Percentiles rank a stretch among this genome's conserved stretches.
These are phyloP conservation scores for Armadillidium nasatum DNA, from an alignment of 1,140 invertebrate genomes.

Conservation along the genomic window DNA sequence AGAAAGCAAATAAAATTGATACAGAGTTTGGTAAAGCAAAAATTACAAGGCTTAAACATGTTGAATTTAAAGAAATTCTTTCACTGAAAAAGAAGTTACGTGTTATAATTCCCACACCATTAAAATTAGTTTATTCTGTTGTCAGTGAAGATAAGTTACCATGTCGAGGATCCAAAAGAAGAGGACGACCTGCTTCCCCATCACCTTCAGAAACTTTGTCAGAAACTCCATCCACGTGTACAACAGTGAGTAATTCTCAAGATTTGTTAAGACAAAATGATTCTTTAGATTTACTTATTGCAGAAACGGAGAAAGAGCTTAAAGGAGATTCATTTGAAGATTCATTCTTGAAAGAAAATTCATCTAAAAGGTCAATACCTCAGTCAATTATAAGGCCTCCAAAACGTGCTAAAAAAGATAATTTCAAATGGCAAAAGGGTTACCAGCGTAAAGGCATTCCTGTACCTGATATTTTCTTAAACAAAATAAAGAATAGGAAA, in stretches of 20 bases:
- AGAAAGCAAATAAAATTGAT: not conserved
- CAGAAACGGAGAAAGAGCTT: not conserved
- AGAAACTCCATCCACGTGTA: not conserved
- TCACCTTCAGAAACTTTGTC: not conserved
- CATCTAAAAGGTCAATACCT: not conserved
- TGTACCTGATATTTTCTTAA: not conserved
- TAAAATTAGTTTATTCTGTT: constrained; percentile 16
- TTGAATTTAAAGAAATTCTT: constrained; percentile 14
- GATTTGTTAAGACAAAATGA: not conserved
- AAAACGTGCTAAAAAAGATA: not conserved
- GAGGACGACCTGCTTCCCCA: not conserved
- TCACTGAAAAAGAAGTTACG: constrained; percentile 11
- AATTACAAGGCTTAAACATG: constrained; percentile 25
- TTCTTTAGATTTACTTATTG: not conserved
- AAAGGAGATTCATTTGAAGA: constrained; percentile 20
- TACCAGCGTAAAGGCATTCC: not conserved
- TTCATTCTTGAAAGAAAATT: not conserved
- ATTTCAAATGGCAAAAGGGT: constrained; percentile 19
- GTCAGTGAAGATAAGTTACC: constrained; percentile 11
- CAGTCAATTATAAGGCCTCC: not conserved
- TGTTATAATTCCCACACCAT: constrained; percentile 21
- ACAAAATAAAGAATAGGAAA: not conserved
- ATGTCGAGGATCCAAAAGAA: not conserved
- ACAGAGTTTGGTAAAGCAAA: not conserved
- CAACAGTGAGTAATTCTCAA: not conserved